Conservation (phyloP, 1,140 invertebrate species). For the Plutomurus gul region DNA sequence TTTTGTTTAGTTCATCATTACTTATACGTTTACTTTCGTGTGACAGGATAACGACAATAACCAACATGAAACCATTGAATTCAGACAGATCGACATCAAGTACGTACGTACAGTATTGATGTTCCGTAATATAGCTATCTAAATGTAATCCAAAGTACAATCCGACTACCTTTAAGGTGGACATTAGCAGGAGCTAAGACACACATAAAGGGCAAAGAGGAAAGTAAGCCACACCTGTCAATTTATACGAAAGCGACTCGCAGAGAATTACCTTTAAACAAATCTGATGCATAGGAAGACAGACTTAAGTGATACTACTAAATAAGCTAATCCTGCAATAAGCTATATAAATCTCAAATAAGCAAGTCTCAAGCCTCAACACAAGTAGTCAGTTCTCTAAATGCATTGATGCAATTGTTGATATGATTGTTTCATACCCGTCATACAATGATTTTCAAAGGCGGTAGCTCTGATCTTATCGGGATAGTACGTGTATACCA, state of each 20-base stretch:
- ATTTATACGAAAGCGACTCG: neutral
- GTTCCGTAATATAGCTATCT: neutral
- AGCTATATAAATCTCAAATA: neutral
- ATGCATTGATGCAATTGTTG: conserved; percentile 3
- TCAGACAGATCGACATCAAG: neutral
- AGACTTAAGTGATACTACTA: neutral
- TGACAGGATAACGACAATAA: neutral
- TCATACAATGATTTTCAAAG: conserved; percentile 41
- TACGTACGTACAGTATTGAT: neutral
- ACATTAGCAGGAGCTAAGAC: neutral
- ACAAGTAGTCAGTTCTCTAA: conserved; percentile 4
- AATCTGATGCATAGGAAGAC: neutral
- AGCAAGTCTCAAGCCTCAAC: neutral
- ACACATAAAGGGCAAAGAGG: neutral
- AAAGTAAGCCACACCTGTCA: conserved; percentile 8
- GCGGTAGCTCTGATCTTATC: conserved; percentile 43
- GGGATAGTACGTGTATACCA: neutral
- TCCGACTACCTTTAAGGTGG: neutral
- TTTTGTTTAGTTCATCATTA: conserved; percentile 12
- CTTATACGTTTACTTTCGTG: neutral
- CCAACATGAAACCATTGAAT: neutral
- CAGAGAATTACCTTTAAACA: neutral
- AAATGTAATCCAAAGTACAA: neutral
- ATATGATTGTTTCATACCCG: conserved; percentile 27
- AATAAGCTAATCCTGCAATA: neutral